These are phyloP conservation scores for Hyles euphorbiae DNA, from an alignment of 1,140 invertebrate genomes.

Conservation along the genomic window DNA sequence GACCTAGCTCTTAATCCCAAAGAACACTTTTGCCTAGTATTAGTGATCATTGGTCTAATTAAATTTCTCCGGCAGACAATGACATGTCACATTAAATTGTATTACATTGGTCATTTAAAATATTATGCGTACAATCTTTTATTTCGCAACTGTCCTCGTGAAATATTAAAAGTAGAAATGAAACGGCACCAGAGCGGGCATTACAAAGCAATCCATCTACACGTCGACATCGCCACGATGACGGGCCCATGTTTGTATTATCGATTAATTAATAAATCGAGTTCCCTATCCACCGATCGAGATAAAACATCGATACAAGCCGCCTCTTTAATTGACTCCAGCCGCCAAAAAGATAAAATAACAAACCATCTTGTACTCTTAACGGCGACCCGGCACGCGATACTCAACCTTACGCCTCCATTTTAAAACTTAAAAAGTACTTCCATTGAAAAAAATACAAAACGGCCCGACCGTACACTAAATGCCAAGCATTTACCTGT, in stretches of 20 bases:
- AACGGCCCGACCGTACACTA: slow-evolving; percentile 45
- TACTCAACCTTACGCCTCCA: slow-evolving; percentile 21
- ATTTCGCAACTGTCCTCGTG: too few species aligned
- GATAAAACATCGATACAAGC: slow-evolving; percentile 57
- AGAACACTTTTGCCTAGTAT: too few species aligned
- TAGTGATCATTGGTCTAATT: too few species aligned
- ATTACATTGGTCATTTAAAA: too few species aligned
- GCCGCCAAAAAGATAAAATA: slow-evolving; percentile 64
- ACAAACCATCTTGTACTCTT: slow-evolving; percentile 24
- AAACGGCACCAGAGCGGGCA: too few species aligned
- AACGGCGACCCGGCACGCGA: slow-evolving; percentile 5
- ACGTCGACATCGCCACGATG: slow-evolving; percentile 53
- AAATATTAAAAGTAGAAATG: too few species aligned
- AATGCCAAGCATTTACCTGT: slow-evolving; percentile 72
- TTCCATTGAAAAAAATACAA: slow-evolving; percentile 39
- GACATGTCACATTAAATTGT: too few species aligned
- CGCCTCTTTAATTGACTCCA: slow-evolving; percentile 71
- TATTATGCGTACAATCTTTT: too few species aligned
- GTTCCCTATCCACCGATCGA: slow-evolving; percentile 59
- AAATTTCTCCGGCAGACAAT: too few species aligned
- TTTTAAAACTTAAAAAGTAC: slow-evolving; percentile 13
- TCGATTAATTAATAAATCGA: slow-evolving; percentile 74
- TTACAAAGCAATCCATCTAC: slow-evolving; percentile 44
- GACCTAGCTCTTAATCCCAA: too few species aligned
- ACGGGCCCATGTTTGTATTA: slow-evolving; percentile 69